A percentile compares a stretch with the other conserved stretches of the same genome.
Evolutionary conservation across 2,888 invertebrate genomes (phyloP).

Genomic region (Spodoptera picta): DNA sequence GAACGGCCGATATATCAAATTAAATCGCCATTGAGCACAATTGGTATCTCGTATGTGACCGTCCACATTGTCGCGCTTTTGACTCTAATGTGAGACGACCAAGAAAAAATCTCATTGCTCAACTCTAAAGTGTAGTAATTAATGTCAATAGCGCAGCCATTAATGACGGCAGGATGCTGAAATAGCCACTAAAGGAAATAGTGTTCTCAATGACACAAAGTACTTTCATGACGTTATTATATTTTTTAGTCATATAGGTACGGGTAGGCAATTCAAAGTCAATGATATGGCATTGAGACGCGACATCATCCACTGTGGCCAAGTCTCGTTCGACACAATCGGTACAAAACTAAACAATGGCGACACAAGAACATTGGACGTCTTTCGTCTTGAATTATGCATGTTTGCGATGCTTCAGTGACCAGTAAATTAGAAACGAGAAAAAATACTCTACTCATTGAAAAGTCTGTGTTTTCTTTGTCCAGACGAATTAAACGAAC

Average conservation of each 20-base stretch:
- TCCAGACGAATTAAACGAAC: slow-evolving; percentile 64
- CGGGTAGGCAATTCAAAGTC: slow-evolving; percentile 40
- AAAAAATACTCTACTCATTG: slow-evolving; percentile 74
- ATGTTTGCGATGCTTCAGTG: slow-evolving; percentile 78
- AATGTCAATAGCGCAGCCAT: slow-evolving; percentile 38
- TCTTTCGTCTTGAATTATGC: slow-evolving; percentile 82
- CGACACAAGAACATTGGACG: slow-evolving; percentile 76
- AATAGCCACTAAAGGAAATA: slow-evolving; percentile 49
- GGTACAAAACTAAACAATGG: slow-evolving; percentile 74
- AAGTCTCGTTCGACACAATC: slow-evolving; percentile 60
- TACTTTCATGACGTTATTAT: slow-evolving; percentile 33
- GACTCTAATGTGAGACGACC: slow-evolving; percentile 42
- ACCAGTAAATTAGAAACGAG: slow-evolving; percentile 80
- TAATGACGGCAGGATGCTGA: slow-evolving; percentile 38
- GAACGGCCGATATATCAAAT: slow-evolving; percentile 72
- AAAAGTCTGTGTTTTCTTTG: slow-evolving; percentile 72
- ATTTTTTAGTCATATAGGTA: slow-evolving; percentile 31
- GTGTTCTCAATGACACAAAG: slow-evolving; percentile 46
- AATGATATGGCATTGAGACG: slow-evolving; percentile 55
- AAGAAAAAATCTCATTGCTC: slow-evolving; percentile 42
- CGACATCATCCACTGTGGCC: slow-evolving; percentile 54
- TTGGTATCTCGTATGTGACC: slow-evolving; percentile 63
- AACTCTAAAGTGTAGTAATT: slow-evolving; percentile 40
- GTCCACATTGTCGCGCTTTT: slow-evolving; percentile 47
- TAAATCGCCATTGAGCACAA: slow-evolving; percentile 78